Evolutionary conservation across 2,888 invertebrate species (phyloP).

Genomic region (Drosophila cyrtoloma): DNA sequence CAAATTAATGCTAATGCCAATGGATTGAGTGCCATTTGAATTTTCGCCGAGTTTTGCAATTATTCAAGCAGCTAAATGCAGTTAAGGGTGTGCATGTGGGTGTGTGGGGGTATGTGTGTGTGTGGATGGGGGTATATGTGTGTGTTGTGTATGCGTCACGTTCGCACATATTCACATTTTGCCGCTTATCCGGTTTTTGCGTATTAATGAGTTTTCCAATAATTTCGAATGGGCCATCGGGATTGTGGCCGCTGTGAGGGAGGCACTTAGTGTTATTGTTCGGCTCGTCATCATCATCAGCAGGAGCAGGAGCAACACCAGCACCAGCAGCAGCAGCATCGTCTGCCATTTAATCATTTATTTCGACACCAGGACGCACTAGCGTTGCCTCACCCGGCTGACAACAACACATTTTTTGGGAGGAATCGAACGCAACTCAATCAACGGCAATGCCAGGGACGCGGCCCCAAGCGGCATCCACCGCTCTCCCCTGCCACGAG

Average conservation of each 20-base stretch:
- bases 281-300: slow-evolving; percentile 18
- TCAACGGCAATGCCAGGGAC: slow-evolving; percentile 43
- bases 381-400: slow-evolving; percentile 21
- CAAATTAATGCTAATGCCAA: slow-evolving; percentile 29
- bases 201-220: slow-evolving; percentile 75
- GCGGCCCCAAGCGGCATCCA: slow-evolving; percentile 48
- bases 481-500: background rate
- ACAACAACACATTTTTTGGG: slow-evolving; percentile 27
- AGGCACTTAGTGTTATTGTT: slow-evolving; percentile 66
- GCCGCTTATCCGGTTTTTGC: slow-evolving; percentile 45
- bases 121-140: background rate
- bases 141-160: slow-evolving; percentile 41
- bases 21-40: slow-evolving; percentile 15
- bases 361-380: slow-evolving; percentile 52
- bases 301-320: background rate
- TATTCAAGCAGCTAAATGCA: slow-evolving; percentile 67
- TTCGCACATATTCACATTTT: slow-evolving; percentile 57
- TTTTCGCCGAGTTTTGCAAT: slow-evolving; percentile 51
- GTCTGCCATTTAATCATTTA: slow-evolving; percentile 60
- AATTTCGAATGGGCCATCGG: slow-evolving; percentile 49
- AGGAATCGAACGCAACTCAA: slow-evolving; percentile 55
- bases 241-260: slow-evolving; percentile 9
- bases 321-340: background rate
- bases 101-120: slow-evolving; percentile 30
- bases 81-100: slow-evolving; percentile 2